Evolutionary conservation across 2,888 invertebrate genomes (phyloP).

Genomic region (Junonia oenone): DNA sequence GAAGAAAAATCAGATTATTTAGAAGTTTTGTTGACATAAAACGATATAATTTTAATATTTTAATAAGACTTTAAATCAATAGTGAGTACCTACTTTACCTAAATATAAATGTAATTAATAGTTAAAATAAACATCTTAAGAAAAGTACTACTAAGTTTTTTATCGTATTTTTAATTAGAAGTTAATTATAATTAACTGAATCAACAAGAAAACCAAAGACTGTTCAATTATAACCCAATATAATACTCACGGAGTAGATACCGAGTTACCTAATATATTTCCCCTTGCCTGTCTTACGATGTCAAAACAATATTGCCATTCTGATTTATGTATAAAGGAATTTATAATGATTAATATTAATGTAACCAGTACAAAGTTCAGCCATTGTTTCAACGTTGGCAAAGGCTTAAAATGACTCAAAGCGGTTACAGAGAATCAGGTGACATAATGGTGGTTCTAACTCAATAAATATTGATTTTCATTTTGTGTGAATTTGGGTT

Average conservation of each 20-base stretch:
- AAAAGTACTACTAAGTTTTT: not conserved
- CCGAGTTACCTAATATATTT: not conserved
- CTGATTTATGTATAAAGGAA: not conserved
- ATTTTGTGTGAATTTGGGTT: not conserved
- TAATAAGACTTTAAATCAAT: too few species aligned
- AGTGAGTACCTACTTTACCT: too few species aligned
- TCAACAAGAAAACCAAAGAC: not conserved
- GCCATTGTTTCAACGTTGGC: not conserved
- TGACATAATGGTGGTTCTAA: conserved; percentile 15
- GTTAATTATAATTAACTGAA: not conserved
- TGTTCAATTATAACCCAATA: not conserved
- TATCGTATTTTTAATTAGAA: not conserved
- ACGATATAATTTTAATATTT: too few species aligned
- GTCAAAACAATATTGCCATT: not conserved
- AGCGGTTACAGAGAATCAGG: conserved; percentile 32
- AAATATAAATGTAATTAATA: too few species aligned
- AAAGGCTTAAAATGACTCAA: conserved; percentile 21
- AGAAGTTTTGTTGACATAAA: too few species aligned
- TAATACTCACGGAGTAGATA: too few species aligned
- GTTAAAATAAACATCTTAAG: too few species aligned
- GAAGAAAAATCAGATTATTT: too few species aligned
- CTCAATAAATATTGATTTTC: conserved; percentile 22
- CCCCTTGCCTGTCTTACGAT: not conserved
- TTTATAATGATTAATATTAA: not conserved
- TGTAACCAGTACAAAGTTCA: not conserved